These are phyloP conservation scores for Microtus montanus DNA, from an alignment of 2,113 vertebrate genomes.

Conservation along the genomic window DNA sequence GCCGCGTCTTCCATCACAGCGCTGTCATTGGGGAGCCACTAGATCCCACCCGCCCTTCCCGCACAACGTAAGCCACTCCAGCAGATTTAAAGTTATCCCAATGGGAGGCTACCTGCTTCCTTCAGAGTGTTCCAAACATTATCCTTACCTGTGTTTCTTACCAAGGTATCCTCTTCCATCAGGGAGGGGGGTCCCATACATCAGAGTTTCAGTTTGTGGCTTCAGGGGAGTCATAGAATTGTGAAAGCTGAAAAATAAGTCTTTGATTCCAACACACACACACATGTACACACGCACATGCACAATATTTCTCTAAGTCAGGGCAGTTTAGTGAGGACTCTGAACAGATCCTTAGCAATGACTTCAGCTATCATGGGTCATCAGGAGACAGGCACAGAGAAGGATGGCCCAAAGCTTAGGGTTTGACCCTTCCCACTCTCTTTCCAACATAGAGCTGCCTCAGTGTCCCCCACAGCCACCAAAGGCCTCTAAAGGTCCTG, in stretches of 20 bases:
- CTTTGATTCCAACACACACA: too few relatives aligned
- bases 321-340: background rate
- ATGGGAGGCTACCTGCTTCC: background rate
- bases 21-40: background rate
- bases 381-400: background rate
- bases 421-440: too few relatives aligned
- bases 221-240: background rate
- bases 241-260: background rate
- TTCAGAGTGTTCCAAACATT: background rate
- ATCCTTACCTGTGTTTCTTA: background rate
- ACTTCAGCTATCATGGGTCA: background rate
- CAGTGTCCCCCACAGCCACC: background rate
- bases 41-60: background rate
- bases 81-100: too few relatives aligned
- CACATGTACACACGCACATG: background rate
- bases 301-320: background rate
- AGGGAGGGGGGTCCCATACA: background rate
- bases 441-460: background rate
- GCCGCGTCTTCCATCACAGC: background rate
- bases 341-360: background rate
- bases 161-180: background rate
- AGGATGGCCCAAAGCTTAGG: background rate
- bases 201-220: background rate
- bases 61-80: background rate
- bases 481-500: background rate